These are phyloP conservation scores for Geotrupes spiniger DNA, from an alignment of 2,888 invertebrate genomes.

Conservation along the genomic window DNA sequence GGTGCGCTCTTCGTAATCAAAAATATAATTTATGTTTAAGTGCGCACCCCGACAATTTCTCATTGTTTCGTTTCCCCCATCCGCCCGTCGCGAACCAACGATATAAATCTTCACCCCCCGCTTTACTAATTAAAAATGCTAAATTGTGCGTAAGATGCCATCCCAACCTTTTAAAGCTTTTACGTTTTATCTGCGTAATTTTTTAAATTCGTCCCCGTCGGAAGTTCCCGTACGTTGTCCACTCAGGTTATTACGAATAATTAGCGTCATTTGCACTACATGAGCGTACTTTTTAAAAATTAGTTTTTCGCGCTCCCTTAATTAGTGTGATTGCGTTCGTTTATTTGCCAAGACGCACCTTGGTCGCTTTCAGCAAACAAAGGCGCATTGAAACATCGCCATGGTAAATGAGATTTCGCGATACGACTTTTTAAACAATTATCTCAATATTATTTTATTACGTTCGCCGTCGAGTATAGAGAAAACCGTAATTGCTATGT, in stretches of 20 bases:
- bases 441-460: no score
- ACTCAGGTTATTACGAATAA: slow-evolving; percentile 1
- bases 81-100: slow-evolving; percentile 5
- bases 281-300: slow-evolving; percentile 1
- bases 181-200: slow-evolving; percentile 4
- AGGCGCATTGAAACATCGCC: no score
- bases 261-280: background rate
- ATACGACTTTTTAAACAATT: no score
- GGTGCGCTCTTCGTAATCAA: slow-evolving; percentile 32
- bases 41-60: slow-evolving; percentile 36
- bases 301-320: background rate
- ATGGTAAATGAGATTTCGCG: no score
- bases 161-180: slow-evolving; percentile 33
- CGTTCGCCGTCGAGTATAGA: no score
- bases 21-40: slow-evolving; percentile 41
- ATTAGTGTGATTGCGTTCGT: slow-evolving; percentile 9
- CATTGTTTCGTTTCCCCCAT: slow-evolving; percentile 37
- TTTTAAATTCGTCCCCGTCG: background rate
- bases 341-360: slow-evolving; percentile 11
- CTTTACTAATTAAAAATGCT: slow-evolving; percentile 49
- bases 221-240: no score
- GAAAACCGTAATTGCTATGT: no score
- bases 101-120: slow-evolving; percentile 45
- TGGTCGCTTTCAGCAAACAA: no score
- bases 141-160: slow-evolving; percentile 48